phyloP scores from a whole-genome alignment of 2,113 vertebrate species.

The Megaceryle torquata region DNA sequence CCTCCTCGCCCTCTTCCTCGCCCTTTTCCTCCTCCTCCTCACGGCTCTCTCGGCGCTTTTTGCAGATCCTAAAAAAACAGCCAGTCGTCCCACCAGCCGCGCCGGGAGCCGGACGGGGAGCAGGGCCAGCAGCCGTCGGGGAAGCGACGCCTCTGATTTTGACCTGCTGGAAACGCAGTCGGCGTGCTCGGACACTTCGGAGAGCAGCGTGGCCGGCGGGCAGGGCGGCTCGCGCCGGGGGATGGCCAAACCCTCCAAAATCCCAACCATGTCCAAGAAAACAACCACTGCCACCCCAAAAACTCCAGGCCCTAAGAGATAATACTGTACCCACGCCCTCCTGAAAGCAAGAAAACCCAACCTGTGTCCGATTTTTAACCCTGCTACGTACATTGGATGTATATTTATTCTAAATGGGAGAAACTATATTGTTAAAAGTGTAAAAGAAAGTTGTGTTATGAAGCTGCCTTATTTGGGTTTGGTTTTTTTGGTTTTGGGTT shows the following conservation, averaged over 20 bases:
- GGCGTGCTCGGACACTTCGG: conserved; percentile 92
- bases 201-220: conserved; percentile 84
- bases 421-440: conserved; percentile 85
- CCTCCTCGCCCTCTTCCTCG: neutral
- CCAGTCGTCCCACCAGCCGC: conserved; percentile 88
- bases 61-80: conserved; percentile 87
- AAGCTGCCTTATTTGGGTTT: conserved; percentile 91
- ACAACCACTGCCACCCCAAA: conserved; percentile 83
- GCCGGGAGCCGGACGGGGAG: conserved; percentile 86
- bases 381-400: conserved; percentile 77
- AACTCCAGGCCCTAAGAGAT: conserved; percentile 84
- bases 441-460: conserved; percentile 84
- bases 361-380: conserved; percentile 65
- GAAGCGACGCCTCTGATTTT: conserved; percentile 95
- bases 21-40: neutral
- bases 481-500: neutral
- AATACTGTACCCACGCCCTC: conserved; percentile 63
- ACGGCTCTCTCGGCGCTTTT: fast-evolving
- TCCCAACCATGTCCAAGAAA: conserved; percentile 97
- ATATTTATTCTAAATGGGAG: conserved; percentile 82
- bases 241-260: conserved; percentile 89
- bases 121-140: conserved; percentile 89
- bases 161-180: conserved; percentile 93
- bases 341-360: neutral
- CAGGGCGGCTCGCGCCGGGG: conserved; percentile 77